Evolutionary conservation across 2,888 invertebrate genomes (phyloP).

Genomic region (Pantelozetes paolii): DNA sequence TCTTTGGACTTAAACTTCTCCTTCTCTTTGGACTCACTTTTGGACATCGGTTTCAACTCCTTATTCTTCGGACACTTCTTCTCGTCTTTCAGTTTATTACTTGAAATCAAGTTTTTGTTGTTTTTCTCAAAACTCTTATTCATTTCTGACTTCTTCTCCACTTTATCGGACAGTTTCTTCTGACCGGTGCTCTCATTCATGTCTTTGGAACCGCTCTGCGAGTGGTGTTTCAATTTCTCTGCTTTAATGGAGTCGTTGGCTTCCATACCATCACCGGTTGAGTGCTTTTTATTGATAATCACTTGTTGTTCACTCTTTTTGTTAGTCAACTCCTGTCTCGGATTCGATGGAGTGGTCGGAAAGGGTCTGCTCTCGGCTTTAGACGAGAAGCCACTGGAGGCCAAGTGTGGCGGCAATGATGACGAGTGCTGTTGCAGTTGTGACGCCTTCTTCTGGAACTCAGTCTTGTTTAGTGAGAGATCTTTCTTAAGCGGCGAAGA

Average conservation of each 20-base stretch:
- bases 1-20: slow-evolving; percentile 51
- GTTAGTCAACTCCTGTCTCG: background rate
- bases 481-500: background rate
- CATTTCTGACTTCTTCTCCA: slow-evolving; percentile 18
- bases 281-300: background rate
- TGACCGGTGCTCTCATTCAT: background rate
- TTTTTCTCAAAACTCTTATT: slow-evolving; percentile 33
- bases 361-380: slow-evolving; percentile 5
- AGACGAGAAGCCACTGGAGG: slow-evolving; percentile 26
- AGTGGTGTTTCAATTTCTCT: slow-evolving; percentile 7
- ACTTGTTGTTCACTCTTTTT: slow-evolving; percentile 11
- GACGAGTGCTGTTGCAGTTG: slow-evolving; percentile 26
- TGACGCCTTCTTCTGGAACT: slow-evolving; percentile 28
- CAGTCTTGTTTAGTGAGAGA: background rate
- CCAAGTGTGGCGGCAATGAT: slow-evolving; percentile 23
- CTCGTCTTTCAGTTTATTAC: slow-evolving; percentile 46
- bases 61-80: slow-evolving; percentile 47
- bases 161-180: slow-evolving; percentile 19
- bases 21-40: slow-evolving; percentile 48
- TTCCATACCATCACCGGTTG: background rate
- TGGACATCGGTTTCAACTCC: slow-evolving; percentile 43
- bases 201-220: slow-evolving; percentile 11
- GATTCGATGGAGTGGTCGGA: background rate
- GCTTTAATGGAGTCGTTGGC: background rate
- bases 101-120: background rate